These are phyloP conservation scores for Maconellicoccus hirsutus DNA, from an alignment of 1,140 invertebrate species.

Conservation along the genomic window DNA sequence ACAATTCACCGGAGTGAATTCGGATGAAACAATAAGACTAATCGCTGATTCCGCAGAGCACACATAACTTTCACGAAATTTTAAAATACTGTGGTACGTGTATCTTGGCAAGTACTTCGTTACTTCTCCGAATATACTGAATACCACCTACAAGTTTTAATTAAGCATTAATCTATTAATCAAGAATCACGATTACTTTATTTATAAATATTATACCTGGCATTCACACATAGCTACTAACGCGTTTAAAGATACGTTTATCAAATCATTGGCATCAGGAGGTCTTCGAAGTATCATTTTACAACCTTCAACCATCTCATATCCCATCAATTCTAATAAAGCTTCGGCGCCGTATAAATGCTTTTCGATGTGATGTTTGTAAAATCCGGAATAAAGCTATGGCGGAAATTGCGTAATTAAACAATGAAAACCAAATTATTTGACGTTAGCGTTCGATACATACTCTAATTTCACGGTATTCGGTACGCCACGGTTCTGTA, in stretches of 20 bases:
- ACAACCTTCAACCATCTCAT: conserved; percentile 47
- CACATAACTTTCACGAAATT: conserved; percentile 50
- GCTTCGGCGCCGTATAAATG: conserved; percentile 60
- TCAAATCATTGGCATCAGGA: conserved; percentile 43
- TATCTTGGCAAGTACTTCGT: conserved; percentile 38
- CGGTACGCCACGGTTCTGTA: conserved; percentile 75
- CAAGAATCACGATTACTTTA: conserved; percentile 30
- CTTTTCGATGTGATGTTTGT: conserved; percentile 69
- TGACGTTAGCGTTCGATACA: conserved; percentile 11
- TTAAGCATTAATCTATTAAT: no score
- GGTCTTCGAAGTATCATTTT: conserved; percentile 42
- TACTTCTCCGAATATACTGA: conserved; percentile 46
- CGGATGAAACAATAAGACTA: background rate
- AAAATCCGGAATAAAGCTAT: conserved; percentile 73
- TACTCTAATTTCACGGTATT: conserved; percentile 67
- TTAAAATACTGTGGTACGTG: conserved; percentile 52
- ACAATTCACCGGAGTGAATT: background rate
- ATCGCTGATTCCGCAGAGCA: conserved; percentile 39
- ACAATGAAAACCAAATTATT: background rate
- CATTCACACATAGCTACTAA: conserved; percentile 81
- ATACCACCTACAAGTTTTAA: conserved; percentile 37
- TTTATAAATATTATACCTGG: conserved; percentile 42
- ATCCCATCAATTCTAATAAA: conserved; percentile 71
- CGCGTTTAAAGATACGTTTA: conserved; percentile 60
- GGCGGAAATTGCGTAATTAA: background rate